Evolutionary conservation across 1,140 invertebrate genomes (phyloP), one percentile per base, ranked within the genome.

Genomic region (Drosophila asahinai): DNA sequence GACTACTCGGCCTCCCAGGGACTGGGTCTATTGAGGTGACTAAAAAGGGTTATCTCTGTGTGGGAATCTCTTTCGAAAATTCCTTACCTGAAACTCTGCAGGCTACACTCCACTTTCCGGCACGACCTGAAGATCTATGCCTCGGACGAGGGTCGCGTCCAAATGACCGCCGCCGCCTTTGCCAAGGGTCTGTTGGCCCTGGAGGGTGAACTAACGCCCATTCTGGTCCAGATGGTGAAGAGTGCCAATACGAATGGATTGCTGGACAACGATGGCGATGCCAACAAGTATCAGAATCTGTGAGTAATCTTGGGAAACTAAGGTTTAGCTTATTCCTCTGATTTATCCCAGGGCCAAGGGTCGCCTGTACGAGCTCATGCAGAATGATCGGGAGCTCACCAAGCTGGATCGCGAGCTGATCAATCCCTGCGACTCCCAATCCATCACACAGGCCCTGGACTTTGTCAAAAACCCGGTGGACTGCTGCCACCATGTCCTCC

Each of bases 61-160:
- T 49, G 9, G 22, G 25, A 42, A 3, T 1, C 12, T 42, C 5
- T 36, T 3, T 14, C 0, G 2, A 38, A 45, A 54, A 36, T 22
- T 22, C 38, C 11, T 22, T 33, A 45, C 47, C 12, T 17, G 40
- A 42, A 38, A 3, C 52, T 12, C 22, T 25, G 22, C 42, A 95
- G 99, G 33, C 94, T 99, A 1, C 99, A 99, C 93, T 99, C 98
- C 4, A 99, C 99, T 0, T 99, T 99, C 93, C 95, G 99, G 5
- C 99, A 99, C 93, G 99, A 99, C 93, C 94, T 99, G n/a, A 99
- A 99, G 94, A 99, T 99, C 66, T 99, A 99, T 93, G 99, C 99
- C 0, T 99, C 98, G 6, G 99, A 99, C 93, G 99, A 99, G 93
- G 99, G 99, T 1, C 94, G 99, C 54, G 99, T 99, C 2, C 99